Conservation (phyloP, 2,888 invertebrate genomes). For the Tridacna gigas region DNA sequence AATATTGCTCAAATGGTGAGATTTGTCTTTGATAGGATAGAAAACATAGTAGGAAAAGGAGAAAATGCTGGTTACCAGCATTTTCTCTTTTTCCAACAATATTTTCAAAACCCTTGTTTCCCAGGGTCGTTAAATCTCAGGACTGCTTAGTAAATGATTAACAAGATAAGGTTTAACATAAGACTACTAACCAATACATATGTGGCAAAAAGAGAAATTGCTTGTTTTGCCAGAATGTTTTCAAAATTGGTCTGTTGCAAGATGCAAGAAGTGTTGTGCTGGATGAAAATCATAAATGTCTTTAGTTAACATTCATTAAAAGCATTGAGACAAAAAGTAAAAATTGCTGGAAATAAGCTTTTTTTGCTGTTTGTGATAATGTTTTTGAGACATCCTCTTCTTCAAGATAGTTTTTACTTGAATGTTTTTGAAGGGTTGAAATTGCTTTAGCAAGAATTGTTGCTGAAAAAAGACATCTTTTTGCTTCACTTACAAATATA, state of each 20-base stretch:
- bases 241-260: background rate
- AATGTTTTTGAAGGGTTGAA: no score
- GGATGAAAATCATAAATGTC: background rate
- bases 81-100: background rate
- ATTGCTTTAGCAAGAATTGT: no score
- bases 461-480: no score
- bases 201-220: background rate
- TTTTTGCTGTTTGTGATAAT: no score
- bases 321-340: background rate
- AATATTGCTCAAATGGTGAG: background rate
- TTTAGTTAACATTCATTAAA: no score
- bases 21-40: background rate
- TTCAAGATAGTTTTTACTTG: no score
- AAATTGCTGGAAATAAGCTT: no score
- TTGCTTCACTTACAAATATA: no score
- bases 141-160: background rate
- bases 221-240: background rate
- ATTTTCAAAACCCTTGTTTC: background rate
- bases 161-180: no score
- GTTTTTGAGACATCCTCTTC: no score
- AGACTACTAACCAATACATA: no score
- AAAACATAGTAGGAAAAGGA: background rate
- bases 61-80: slow-evolving; percentile 1
- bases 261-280: background rate
- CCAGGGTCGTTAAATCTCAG: background rate